These are phyloP conservation scores for Mionectes olivaceus DNA, from an alignment of 2,797 vertebrate genomes.

Conservation along the genomic window DNA sequence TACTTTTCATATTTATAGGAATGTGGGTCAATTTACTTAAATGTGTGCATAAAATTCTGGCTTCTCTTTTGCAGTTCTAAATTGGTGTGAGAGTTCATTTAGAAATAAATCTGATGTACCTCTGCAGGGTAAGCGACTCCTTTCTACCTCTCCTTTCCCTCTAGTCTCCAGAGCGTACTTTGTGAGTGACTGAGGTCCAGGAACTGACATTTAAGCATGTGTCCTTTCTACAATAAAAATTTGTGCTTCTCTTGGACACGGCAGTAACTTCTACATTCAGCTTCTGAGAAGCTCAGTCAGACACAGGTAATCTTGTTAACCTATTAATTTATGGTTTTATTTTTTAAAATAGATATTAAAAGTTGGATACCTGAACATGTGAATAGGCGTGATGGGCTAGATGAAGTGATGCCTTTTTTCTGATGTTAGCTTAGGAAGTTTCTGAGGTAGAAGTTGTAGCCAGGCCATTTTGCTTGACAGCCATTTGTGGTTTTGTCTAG, in stretches of 20 bases:
- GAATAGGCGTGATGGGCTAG: neutral
- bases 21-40: slow-evolving; percentile 50
- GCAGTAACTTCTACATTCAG: neutral
- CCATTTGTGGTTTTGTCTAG: neutral
- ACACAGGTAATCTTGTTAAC: neutral
- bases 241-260: neutral
- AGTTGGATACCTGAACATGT: neutral
- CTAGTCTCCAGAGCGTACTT: neutral
- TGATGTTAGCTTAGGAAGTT: neutral
- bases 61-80: neutral
- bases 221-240: neutral
- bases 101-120: neutral
- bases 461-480: neutral
- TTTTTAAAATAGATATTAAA: neutral
- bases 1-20: slow-evolving; percentile 23
- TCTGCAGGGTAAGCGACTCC: neutral
- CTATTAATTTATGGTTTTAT: neutral
- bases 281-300: neutral
- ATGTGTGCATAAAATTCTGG: neutral
- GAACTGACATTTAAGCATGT: neutral
- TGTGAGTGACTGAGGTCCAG: neutral
- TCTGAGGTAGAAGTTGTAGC: neutral
- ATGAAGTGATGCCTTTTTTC: neutral
- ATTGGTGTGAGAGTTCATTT: neutral
- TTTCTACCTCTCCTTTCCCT: neutral